Conservation (phyloP, 2,797 vertebrate genomes). For the Enteromius viviparus region DNA sequence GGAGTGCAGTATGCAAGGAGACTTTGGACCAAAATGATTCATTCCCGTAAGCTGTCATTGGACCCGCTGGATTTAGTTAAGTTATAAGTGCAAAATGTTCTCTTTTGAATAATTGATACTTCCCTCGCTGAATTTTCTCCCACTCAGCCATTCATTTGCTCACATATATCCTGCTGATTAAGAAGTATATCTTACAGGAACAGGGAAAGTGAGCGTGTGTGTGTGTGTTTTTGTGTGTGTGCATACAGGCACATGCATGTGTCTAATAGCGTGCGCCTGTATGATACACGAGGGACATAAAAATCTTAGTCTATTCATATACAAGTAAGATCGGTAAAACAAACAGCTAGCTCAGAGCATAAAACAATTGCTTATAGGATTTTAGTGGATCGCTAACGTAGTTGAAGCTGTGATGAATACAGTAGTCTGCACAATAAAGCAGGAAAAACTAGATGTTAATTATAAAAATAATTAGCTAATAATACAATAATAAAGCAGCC, state of each 20-base stretch:
- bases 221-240: slow-evolving; percentile 18
- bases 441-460: background rate
- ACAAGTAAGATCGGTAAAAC: slow-evolving; percentile 25
- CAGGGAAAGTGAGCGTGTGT: slow-evolving; percentile 30
- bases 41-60: slow-evolving; percentile 63
- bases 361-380: slow-evolving; percentile 17
- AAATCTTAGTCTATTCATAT: slow-evolving; percentile 3
- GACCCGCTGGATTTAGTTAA: slow-evolving; percentile 74
- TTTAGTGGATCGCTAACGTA: background rate
- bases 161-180: slow-evolving; percentile 72
- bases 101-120: slow-evolving; percentile 74
- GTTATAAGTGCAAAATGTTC: slow-evolving; percentile 75
- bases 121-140: slow-evolving; percentile 62
- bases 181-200: slow-evolving; percentile 68
- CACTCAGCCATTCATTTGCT: slow-evolving; percentile 71
- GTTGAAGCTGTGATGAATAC: slow-evolving; percentile 8
- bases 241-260: slow-evolving; percentile 8
- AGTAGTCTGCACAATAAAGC: background rate
- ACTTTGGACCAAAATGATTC: slow-evolving; percentile 61
- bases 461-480: background rate
- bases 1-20: slow-evolving; percentile 44
- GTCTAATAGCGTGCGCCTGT: slow-evolving; percentile 5
- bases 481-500: background rate
- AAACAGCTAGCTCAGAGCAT: slow-evolving; percentile 15
- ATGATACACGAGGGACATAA: background rate